A percentile compares a stretch with the other conserved stretches of the same genome.
Evolutionary conservation across 2,888 invertebrate species (phyloP).

Genomic region (Colletes collaris): DNA sequence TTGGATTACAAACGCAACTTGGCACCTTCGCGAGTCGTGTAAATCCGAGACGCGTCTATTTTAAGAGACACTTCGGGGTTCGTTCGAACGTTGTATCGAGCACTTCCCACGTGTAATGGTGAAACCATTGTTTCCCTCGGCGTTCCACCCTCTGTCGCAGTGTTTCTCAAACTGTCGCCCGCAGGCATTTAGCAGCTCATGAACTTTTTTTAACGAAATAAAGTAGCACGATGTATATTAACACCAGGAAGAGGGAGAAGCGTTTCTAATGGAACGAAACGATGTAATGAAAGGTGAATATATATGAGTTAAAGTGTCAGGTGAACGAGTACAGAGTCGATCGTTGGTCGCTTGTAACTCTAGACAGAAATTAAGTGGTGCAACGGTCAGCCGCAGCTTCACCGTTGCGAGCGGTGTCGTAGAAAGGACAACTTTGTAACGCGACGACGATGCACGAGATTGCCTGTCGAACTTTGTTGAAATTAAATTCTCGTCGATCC

Average conservation of each 20-base stretch:
- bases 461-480: constrained; percentile 28
- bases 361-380: constrained; percentile 64
- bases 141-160: no score
- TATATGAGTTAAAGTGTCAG: constrained; percentile 46
- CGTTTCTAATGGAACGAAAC: not conserved
- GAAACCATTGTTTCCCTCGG: no score
- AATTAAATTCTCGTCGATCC: not conserved
- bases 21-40: not conserved
- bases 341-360: constrained; percentile 64
- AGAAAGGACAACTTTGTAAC: constrained; percentile 61
- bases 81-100: no score
- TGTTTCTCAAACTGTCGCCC: no score
- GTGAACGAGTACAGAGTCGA: constrained; percentile 63
- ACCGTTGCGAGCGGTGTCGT: constrained; percentile 51
- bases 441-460: constrained; percentile 34
- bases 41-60: constrained; percentile 3
- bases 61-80: not conserved
- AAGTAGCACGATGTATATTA: no score
- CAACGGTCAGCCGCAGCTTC: constrained; percentile 52
- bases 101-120: no score
- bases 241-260: not conserved
- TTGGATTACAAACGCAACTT: constrained; percentile 11
- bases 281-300: not conserved
- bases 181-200: no score
- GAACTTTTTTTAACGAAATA: no score